Evolutionary conservation across 2,888 invertebrate genomes (phyloP).

Genomic region (Cheilosia grossa): DNA sequence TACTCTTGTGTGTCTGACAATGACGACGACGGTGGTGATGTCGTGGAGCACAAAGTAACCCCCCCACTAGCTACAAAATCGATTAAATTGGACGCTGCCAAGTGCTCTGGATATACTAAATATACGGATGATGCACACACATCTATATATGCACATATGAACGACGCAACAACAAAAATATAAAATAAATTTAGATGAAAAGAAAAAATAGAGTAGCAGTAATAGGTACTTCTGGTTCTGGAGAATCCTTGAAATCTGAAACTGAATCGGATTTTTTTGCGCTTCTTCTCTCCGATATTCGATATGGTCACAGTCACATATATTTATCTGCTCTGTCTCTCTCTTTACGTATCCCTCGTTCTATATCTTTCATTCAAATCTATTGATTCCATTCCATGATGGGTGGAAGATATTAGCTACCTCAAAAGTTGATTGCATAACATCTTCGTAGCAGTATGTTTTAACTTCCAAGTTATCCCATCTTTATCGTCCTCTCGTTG

Average conservation of each 20-base stretch:
- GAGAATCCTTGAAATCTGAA: slow-evolving; percentile 65
- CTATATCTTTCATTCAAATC: slow-evolving; percentile 4
- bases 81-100: slow-evolving; percentile 68
- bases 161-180: slow-evolving; percentile 35
- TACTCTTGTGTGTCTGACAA: slow-evolving; percentile 57
- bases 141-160: background rate
- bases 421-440: slow-evolving; percentile 49
- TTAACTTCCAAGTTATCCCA: slow-evolving; percentile 44
- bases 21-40: slow-evolving; percentile 10
- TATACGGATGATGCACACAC: slow-evolving; percentile 8
- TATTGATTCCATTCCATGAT: slow-evolving; percentile 15
- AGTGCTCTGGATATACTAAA: slow-evolving; percentile 36
- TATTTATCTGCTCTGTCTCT: background rate
- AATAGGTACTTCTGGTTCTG: slow-evolving; percentile 23
- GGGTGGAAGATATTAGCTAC: slow-evolving; percentile 29
- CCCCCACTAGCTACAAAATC: slow-evolving; percentile 49
- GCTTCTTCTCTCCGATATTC: slow-evolving; percentile 36
- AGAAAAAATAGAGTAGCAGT: slow-evolving; percentile 43
- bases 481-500: slow-evolving; percentile 23
- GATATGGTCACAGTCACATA: slow-evolving; percentile 39
- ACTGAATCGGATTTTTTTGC: slow-evolving; percentile 46
- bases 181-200: slow-evolving; percentile 24
- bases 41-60: slow-evolving; percentile 7
- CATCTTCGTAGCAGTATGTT: slow-evolving; percentile 24
- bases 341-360: background rate